phyloP scores from a whole-genome alignment of 2,797 vertebrate genomes.

The Myripristis murdjan region DNA sequence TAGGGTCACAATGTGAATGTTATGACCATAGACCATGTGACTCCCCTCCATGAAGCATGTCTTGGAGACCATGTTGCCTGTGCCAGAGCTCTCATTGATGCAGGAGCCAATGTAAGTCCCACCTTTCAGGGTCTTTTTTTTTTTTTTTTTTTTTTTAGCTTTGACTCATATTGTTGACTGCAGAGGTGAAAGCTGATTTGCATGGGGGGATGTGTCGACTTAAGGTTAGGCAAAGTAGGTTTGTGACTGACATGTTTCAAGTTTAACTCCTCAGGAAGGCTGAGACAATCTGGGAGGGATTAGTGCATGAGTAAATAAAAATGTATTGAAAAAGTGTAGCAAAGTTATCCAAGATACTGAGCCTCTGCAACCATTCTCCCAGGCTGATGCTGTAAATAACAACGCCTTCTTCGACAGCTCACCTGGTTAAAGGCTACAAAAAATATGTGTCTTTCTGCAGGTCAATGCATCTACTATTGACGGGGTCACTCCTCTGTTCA shows the following conservation, averaged over 20 bases:
- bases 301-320: no score
- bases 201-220: constrained; percentile 9
- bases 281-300: constrained; percentile 44
- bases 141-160: no score
- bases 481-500: constrained; percentile 94
- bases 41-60: constrained; percentile 95
- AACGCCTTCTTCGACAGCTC: constrained; percentile 51
- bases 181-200: constrained; percentile 64
- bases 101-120: constrained; percentile 94
- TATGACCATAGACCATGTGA: constrained; percentile 94
- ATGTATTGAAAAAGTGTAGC: no score
- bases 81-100: constrained; percentile 93
- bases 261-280: neutral
- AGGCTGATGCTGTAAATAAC: constrained; percentile 59
- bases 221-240: no score
- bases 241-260: no score
- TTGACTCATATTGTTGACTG: constrained; percentile 50
- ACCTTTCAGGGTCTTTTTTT: neutral
- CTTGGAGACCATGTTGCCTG: constrained; percentile 92
- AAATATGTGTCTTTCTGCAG: constrained; percentile 79
- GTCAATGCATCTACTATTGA: constrained; percentile 94
- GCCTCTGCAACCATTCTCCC: constrained; percentile 46
- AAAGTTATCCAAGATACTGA: constrained; percentile 45
- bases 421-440: constrained; percentile 66
- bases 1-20: constrained; percentile 96